A percentile compares a stretch with the other conserved stretches of the same genome.
Evolutionary conservation across 2,797 vertebrate species (phyloP).

Genomic region (Notoglanidium macrostoma): DNA sequence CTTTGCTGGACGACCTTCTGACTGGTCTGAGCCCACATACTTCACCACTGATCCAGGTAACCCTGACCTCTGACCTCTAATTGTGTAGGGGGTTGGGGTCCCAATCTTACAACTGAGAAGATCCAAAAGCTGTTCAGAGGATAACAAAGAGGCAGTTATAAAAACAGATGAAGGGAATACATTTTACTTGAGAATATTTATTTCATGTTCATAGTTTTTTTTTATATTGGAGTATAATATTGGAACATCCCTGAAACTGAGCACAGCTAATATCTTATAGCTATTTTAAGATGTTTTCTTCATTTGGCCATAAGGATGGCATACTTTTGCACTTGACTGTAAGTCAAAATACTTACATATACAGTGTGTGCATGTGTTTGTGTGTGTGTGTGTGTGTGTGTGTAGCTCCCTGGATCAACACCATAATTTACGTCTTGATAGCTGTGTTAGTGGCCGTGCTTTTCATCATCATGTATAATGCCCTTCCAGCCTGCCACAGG

Average conservation of each 20-base stretch:
- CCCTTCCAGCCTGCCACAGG: constrained; percentile 67
- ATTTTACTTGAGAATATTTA: not conserved
- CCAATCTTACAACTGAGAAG: not conserved
- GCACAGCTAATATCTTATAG: not conserved
- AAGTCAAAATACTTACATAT: not conserved
- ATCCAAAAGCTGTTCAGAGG: not conserved
- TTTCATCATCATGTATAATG: constrained; percentile 63
- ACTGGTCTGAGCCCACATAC: constrained; percentile 64
- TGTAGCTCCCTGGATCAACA: constrained; percentile 56
- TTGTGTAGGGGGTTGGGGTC: not conserved
- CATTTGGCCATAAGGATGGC: not conserved
- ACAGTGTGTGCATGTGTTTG: not conserved
- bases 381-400: constrained; percentile 30
- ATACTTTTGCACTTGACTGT: not conserved
- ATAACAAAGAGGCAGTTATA: not conserved
- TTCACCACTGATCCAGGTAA: constrained; percentile 69
- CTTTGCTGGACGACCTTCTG: constrained; percentile 62
- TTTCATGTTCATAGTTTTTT: not conserved
- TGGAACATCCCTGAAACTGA: not conserved
- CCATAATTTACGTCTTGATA: constrained; percentile 59
- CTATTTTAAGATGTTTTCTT: not conserved
- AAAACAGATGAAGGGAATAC: not conserved
- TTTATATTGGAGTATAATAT: not conserved
- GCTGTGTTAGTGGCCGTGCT: constrained; percentile 33
- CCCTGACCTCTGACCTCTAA: not conserved